Base-by-base conservation (phyloP, 2,797 vertebrate species). In the Novumbra hubbsi region DNA sequence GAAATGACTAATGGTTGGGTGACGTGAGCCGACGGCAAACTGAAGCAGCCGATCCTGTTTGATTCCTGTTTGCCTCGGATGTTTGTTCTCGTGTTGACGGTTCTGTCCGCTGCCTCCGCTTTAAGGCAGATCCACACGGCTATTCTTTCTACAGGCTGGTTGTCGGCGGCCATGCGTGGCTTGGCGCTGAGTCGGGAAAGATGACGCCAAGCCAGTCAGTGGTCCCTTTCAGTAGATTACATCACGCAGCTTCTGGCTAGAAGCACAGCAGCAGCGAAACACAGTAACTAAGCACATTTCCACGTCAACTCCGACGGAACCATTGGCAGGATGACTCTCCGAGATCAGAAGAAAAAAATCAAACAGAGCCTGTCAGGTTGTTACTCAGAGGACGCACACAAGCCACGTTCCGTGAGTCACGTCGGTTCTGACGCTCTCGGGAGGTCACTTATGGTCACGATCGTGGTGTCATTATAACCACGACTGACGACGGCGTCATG, bases 151-250 rank as follows among this genome's bases (percentile, higher is more conserved):
- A 78, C 77, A 80, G 83, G 80, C 83, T 78, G 84, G 81, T 77
- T 75, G 81, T 87, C 81, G 74, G 67, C 72, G 52, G 52, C n/a
- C n/a, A n/a, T 16, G 50, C 82, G 84, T 71, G 82, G 77, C 86
- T 76, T 75, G 67, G 75, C 48, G 3, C 28, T 21, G 32, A 82
- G 83, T 84, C 87, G 82, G 76, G 81, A 81, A 84, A 85, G 88
- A 90, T 89, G 81, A 92, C 88, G 90, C 90, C 88, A 92, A 91
- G 70, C 48, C 74, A 81, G 72, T 79, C 68, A 76, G 86, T 90
- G 85, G 78, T 84, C 85, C 77, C 80, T 85, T 79, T 76, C 84
- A 80, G 69, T 79, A 73, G 80, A 83, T 87, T 87, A 86, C 84
- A 84, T 87, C 88, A 86, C 83, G 30, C 85, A 28, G 83, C 74